A percentile compares a stretch with the other conserved stretches of the same genome.
These are phyloP conservation scores for Takifugu flavidus DNA, from an alignment of 2,113 vertebrate species.

Conservation along the genomic window DNA sequence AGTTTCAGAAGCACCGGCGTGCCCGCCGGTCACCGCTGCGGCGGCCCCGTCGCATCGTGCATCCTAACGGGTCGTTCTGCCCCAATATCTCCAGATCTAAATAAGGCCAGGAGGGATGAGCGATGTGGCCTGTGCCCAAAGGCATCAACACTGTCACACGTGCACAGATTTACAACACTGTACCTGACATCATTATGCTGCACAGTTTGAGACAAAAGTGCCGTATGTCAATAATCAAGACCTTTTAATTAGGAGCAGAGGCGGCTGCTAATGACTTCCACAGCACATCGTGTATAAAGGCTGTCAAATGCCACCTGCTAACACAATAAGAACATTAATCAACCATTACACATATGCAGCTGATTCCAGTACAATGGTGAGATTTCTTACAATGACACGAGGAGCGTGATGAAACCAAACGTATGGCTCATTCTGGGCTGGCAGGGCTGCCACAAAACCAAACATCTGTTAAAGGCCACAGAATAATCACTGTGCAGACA, in stretches of 20 bases:
- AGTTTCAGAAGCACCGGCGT: conserved; percentile 29
- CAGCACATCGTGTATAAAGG: conserved; percentile 44
- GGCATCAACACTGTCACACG: conserved; percentile 20
- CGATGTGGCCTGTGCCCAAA: conserved; percentile 24
- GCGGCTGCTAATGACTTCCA: conserved; percentile 62
- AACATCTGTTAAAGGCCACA: not conserved
- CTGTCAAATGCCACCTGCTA: conserved; percentile 59
- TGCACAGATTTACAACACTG: conserved; percentile 46
- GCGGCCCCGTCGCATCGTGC: conserved; percentile 52
- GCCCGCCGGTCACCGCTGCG: conserved; percentile 35
- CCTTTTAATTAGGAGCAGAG: conserved; percentile 65
- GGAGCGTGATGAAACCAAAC: conserved; percentile 1
- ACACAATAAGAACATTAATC: conserved; percentile 46
- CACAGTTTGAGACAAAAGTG: conserved; percentile 55
- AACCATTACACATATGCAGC: conserved; percentile 9
- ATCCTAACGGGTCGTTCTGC: conserved; percentile 34
- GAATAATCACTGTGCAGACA: conserved; percentile 2
- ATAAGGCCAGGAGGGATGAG: conserved; percentile 14
- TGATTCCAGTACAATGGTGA: conserved; percentile 4
- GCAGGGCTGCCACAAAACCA: not conserved
- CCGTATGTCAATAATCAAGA: conserved; percentile 72
- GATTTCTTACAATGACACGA: not conserved
- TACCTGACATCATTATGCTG: conserved; percentile 52
- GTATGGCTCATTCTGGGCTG: not conserved
- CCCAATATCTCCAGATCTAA: conserved; percentile 19